Conservation (phyloP, 2,797 vertebrate genomes). For the Merluccius polli region DNA sequence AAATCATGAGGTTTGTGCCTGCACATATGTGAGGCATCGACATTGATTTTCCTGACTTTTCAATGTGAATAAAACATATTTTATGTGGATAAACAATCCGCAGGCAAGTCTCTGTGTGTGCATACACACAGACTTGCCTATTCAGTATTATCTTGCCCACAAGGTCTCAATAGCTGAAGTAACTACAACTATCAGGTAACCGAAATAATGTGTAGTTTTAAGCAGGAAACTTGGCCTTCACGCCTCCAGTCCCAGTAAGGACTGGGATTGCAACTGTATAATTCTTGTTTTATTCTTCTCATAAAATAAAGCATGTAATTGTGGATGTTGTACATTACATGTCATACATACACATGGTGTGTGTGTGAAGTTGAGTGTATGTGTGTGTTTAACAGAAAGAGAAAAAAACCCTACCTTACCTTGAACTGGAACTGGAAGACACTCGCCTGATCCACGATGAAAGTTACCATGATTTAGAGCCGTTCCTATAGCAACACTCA, state of each 20-base stretch:
- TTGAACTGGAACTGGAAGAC: conserved; percentile 38
- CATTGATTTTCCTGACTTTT: conserved; percentile 46
- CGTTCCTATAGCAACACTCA: conserved; percentile 49
- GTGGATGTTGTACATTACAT: background rate
- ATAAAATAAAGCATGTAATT: background rate
- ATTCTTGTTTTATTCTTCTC: background rate
- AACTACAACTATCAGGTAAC: background rate
- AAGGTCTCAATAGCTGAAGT: background rate
- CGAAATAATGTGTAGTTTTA: no score
- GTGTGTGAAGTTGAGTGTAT: no score
- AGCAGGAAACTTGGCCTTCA: background rate
- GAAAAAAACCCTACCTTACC: conserved; percentile 10
- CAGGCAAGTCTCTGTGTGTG: background rate
- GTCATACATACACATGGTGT: no score
- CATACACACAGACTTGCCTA: background rate
- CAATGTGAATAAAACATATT: conserved; percentile 29
- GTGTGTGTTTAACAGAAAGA: no score
- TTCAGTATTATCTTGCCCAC: background rate
- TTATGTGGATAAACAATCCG: no score
- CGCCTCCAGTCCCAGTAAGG: background rate
- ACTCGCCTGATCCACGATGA: conserved; percentile 31
- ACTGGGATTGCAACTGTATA: background rate
- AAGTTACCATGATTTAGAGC: conserved; percentile 45
- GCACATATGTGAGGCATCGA: conserved; percentile 23
- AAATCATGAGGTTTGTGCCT: conserved; percentile 46